phyloP scores from a whole-genome alignment of 2,888 invertebrate species.

The Acronicta aceris region DNA sequence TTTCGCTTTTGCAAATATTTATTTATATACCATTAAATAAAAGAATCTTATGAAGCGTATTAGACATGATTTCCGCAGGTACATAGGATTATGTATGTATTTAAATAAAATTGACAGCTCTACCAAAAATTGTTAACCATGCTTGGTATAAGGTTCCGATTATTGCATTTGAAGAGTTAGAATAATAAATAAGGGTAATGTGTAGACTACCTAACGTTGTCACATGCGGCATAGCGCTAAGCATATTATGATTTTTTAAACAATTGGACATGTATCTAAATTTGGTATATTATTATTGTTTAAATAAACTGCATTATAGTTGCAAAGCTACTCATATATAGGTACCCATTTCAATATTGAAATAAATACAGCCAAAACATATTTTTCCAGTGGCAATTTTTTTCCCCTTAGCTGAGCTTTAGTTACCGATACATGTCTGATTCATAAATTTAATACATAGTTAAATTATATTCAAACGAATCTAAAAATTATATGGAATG shows the following conservation, averaged over 20 bases:
- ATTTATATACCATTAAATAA: slow-evolving; percentile 22
- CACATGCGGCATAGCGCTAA: slow-evolving; percentile 33
- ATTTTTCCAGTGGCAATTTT: no score
- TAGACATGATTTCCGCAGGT: slow-evolving; percentile 26
- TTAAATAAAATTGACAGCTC: slow-evolving; percentile 59
- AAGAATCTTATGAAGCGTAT: slow-evolving; percentile 30
- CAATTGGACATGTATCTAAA: slow-evolving; percentile 38
- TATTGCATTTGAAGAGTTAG: slow-evolving; percentile 53
- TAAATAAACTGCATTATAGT: not conserved
- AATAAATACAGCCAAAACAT: no score
- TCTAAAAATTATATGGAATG: slow-evolving; percentile 45
- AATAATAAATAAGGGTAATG: slow-evolving; percentile 48
- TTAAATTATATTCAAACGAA: slow-evolving; percentile 51
- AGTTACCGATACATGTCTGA: slow-evolving; percentile 40
- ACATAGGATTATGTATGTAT: slow-evolving; percentile 51
- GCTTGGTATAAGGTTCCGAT: slow-evolving; percentile 60
- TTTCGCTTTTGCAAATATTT: slow-evolving; percentile 20
- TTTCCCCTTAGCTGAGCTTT: not conserved
- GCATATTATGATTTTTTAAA: slow-evolving; percentile 19
- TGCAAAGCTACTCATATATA: no score
- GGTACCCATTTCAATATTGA: no score
- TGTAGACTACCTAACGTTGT: slow-evolving; percentile 55
- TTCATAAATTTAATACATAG: slow-evolving; percentile 39
- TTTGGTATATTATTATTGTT: not conserved
- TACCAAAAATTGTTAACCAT: slow-evolving; percentile 65